Percentiles rank a stretch among this genome's conserved stretches.
phyloP scores from a whole-genome alignment of 2,888 invertebrate species.

The Phyllotreta striolata region DNA sequence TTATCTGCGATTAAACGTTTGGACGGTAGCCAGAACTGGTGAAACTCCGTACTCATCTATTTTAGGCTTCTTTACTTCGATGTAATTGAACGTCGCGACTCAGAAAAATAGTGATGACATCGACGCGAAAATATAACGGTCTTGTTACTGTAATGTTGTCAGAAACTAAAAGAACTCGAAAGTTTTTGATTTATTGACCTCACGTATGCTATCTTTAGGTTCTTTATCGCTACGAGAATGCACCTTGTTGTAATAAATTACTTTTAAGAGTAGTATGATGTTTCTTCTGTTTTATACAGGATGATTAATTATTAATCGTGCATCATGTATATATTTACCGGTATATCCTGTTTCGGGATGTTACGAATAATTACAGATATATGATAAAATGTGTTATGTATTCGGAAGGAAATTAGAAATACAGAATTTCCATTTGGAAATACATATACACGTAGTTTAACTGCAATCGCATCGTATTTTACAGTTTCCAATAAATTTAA shows the following conservation, averaged over 20 bases:
- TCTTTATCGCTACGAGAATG: too few relatives aligned
- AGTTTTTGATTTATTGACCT: constrained; percentile 9
- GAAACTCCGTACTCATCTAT: constrained; percentile 16
- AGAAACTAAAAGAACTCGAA: constrained; percentile 4
- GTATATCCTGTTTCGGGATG: not conserved
- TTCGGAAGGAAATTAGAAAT: constrained; percentile 19
- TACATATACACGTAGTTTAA: constrained; percentile 4
- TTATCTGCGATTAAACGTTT: constrained; percentile 16
- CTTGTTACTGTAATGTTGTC: constrained; percentile 10
- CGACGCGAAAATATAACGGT: constrained; percentile 7
- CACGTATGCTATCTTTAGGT: constrained; percentile 4
- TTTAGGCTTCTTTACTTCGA: constrained; percentile 15
- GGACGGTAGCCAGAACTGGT: constrained; percentile 10
- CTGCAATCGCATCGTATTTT: constrained; percentile 17
- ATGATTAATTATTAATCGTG: too few relatives aligned
- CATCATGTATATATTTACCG: too few relatives aligned
- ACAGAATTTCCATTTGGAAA: constrained; percentile 6
- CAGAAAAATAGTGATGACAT: constrained; percentile 3
- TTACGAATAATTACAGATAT: constrained; percentile 2
- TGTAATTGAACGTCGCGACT: constrained; percentile 12
- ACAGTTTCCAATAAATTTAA: constrained; percentile 16
- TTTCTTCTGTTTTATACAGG: too few relatives aligned
- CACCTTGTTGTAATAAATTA: too few relatives aligned
- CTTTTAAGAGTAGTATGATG: too few relatives aligned
- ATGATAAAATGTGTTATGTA: constrained; percentile 3